Evolutionary conservation across 2,113 vertebrate species (phyloP).

Genomic region (Pterophyllum scalare): DNA sequence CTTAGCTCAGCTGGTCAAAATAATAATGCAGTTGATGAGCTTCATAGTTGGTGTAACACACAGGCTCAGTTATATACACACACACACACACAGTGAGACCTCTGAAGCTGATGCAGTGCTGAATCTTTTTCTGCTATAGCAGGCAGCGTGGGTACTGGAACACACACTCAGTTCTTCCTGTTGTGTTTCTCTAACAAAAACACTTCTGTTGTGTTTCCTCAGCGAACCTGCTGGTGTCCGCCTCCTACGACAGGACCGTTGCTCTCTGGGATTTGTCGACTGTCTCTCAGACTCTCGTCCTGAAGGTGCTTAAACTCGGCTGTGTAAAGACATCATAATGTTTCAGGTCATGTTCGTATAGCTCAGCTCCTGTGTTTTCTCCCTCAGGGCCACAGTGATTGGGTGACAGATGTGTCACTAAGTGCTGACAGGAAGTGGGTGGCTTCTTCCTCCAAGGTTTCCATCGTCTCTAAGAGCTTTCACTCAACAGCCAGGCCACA

Average conservation of each 20-base stretch:
- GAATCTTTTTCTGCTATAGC: background rate
- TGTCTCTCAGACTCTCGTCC: conserved; percentile 72
- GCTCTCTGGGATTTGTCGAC: conserved; percentile 80
- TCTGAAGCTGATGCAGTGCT: background rate
- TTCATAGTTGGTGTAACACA: too few relatives aligned
- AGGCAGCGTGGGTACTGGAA: background rate
- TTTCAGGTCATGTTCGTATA: background rate
- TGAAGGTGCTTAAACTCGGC: conserved; percentile 77
- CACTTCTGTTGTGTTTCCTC: conserved; percentile 31
- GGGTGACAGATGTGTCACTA: conserved; percentile 84
- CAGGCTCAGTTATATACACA: too few relatives aligned
- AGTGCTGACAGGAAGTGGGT: conserved; percentile 80
- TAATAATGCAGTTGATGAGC: too few relatives aligned
- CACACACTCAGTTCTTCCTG: background rate
- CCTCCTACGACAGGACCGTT: conserved; percentile 80
- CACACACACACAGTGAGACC: too few relatives aligned
- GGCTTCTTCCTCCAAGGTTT: conserved; percentile 85
- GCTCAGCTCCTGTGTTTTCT: background rate
- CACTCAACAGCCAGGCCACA: accelerated
- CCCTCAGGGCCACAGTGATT: conserved; percentile 83
- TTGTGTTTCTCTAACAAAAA: background rate
- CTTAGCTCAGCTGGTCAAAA: background rate
- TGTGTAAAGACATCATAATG: background rate
- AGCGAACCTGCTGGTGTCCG: conserved; percentile 81
- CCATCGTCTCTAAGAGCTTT: background rate